phyloP scores from a whole-genome alignment of 2,797 vertebrate species.

The Esox lucius region DNA sequence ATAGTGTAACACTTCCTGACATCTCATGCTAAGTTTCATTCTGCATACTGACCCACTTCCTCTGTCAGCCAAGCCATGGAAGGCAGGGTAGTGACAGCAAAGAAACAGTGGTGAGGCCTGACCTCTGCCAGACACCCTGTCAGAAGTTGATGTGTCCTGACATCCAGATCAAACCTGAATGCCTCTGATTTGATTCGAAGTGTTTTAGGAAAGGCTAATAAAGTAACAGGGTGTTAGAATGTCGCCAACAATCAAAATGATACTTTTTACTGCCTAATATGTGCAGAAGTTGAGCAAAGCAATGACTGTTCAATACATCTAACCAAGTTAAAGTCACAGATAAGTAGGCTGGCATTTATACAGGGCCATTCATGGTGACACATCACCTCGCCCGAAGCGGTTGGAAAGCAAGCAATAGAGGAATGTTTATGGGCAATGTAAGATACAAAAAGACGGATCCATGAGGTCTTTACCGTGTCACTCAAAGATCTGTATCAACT shows the following conservation, averaged over 20 bases:
- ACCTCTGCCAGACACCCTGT: conserved; percentile 18
- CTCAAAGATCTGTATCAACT: neutral
- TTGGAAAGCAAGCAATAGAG: neutral
- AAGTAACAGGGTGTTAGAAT: neutral
- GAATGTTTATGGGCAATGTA: conserved; percentile 17
- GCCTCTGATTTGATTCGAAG: conserved; percentile 17
- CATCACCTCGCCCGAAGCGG: conserved; percentile 23
- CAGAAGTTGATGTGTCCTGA: conserved; percentile 42
- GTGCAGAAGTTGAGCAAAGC: neutral
- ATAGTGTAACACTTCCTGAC: conserved; percentile 42
- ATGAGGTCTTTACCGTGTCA: conserved; percentile 6
- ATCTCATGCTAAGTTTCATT: conserved; percentile 63
- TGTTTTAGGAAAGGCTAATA: neutral
- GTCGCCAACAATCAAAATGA: conserved; percentile 28
- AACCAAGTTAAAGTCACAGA: conserved; percentile 17
- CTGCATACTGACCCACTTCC: conserved; percentile 74
- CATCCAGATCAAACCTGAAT: conserved; percentile 61
- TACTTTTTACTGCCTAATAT: neutral
- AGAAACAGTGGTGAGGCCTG: conserved; percentile 32
- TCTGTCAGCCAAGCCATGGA: conserved; percentile 41
- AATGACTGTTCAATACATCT: neutral
- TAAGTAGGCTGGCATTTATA: conserved; percentile 5
- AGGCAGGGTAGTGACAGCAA: conserved; percentile 35
- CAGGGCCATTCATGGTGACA: conserved; percentile 25
- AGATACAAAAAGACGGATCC: neutral